Conservation (phyloP, 2,797 vertebrate species). For the Gallinago stenura region DNA sequence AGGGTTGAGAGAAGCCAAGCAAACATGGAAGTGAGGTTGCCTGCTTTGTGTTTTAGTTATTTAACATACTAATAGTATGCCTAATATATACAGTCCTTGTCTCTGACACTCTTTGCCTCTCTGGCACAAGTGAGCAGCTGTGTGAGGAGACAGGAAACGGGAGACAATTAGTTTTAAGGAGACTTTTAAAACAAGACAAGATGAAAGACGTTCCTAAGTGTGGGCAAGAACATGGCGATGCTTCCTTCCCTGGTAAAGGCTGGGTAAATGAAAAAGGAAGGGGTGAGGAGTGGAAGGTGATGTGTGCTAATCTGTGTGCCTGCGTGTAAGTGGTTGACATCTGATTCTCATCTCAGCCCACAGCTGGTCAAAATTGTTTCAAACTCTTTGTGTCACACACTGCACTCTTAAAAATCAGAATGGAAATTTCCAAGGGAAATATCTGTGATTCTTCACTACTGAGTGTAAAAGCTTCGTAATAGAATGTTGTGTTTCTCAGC, state of each 20-base stretch:
- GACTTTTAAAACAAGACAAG: not conserved
- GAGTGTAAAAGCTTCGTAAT: fast-evolving
- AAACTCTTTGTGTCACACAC: not conserved
- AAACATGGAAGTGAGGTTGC: not conserved
- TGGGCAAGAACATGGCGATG: not conserved
- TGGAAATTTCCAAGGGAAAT: not conserved
- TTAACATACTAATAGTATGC: not conserved
- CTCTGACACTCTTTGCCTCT: not conserved
- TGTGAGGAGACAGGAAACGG: not conserved
- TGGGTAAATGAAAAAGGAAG: not conserved
- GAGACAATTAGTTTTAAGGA: not conserved
- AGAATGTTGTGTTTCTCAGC: not conserved
- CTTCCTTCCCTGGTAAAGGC: not conserved
- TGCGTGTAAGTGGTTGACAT: not conserved
- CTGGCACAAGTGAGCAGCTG: not conserved
- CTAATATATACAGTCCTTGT: not conserved
- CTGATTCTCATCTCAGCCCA: not conserved
- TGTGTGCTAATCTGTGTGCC: fast-evolving
- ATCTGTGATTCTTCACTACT: not conserved
- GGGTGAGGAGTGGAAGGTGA: not conserved
- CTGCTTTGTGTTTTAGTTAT: not conserved
- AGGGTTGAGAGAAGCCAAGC: not conserved
- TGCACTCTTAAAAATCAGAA: not conserved
- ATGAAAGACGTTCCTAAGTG: not conserved
- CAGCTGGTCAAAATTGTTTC: not conserved